Base-by-base conservation (phyloP, 2,113 vertebrate genomes). In the Phoxinus phoxinus region DNA sequence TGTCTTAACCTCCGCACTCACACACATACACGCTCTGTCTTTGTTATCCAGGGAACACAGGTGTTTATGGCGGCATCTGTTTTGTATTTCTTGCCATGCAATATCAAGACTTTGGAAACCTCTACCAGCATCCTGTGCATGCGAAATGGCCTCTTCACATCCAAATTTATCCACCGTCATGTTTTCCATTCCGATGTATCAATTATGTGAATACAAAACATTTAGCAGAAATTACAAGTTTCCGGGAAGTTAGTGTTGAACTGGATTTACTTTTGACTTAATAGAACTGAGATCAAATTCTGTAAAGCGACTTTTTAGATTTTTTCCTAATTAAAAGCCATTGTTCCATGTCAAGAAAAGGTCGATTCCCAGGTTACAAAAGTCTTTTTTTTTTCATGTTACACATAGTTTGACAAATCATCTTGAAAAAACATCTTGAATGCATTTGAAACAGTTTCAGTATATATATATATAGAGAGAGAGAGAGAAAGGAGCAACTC, bases 21-120 rank as follows among this genome's bases (percentile, higher is more conserved):
- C 85, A 61, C 76, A 75, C 53, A 74, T 80, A 76, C 80, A 78
- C 67, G 84, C 37, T 88, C 82, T 74, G 86, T 81, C 37, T 48
- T 75, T 59, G 89, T 88, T 91, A 93, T 88, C 85, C 91, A 51
- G 86, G 88, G 89, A 90, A 90, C 91, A 69, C 94, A 94, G 94
- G 94, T 95, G 94, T 95, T 95, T 93, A 92, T 89, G 90, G 88
- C 90, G 30, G 86, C 93, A 93, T 94, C 91, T 94, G 94, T 90
- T 94, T 92, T 88, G 88, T 85, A 87, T 93, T 86, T 85, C 84
- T 67, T 11, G 83, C 83, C 76, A 87, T 37, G 71, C 80, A 82
- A 46, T 85, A 90, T 88, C 89, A 84, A 73, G 82, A 79, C 91
- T 88, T 81, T 61, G 1, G 46, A 88, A 88, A 84, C 48, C 86